Base-by-base conservation (phyloP, 2,113 vertebrate genomes). In the Nesogale talazaci region DNA sequence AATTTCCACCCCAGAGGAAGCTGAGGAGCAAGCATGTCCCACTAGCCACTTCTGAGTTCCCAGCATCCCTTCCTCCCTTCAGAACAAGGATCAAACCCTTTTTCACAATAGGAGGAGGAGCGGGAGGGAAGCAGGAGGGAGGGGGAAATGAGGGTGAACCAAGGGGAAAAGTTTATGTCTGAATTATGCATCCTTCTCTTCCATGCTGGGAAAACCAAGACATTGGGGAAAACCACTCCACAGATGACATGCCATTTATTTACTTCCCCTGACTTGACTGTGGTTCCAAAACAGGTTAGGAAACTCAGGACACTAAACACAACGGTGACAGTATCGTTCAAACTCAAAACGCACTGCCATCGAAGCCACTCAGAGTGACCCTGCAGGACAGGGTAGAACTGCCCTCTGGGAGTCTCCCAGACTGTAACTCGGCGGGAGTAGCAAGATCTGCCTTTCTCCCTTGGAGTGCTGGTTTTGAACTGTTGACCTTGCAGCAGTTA, bases 1-100 rank as follows among this genome's bases (percentile, higher is more conserved):
- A 94, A 92, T 97, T 97, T 96, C 95, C 93, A 96, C 90, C 94
- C 96, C 89, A 97, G 92, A 96, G 95, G 96, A 96, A 96, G 95
- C 72, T 27, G 61, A 96, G 94, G 93, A 95, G 92, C 88, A 90
- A 63, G 88, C 95, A 96, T 91, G 86, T 92, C 93, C 83, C 82
- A 94, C 89, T 83, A 94, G 91, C 94, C 95, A 95, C 96, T 96
- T 97, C 90, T 96, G 95, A 96, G 94, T 69, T 38, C 82, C 95
- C 94, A 91, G 59, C 72, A 79, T 91, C 88, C 93, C 90, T 96
- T 86, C 88, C 88, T 46, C 67, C 57, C 93, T 95, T 94, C 88
- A 78, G 86, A 94, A 87, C 88, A 95, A 88, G 76, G 93, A 96
- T 97, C 95, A 96, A 97, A 96, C 23, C 0, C 72, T 95, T 84